Evolutionary conservation across 2,113 vertebrate species (phyloP).

Genomic region (Zapus hudsonius): DNA sequence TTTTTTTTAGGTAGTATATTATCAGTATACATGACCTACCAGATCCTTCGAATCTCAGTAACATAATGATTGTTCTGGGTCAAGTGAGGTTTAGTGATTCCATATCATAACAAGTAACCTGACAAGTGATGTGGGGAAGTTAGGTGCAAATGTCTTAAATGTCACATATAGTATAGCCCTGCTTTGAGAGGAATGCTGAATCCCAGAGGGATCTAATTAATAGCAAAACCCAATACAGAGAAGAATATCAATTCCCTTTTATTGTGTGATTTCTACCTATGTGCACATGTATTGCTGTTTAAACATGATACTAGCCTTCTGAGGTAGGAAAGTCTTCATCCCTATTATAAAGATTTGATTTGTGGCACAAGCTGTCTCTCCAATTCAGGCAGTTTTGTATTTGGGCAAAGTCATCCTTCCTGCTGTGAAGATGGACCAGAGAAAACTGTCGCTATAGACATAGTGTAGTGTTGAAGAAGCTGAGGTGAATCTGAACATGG

Average conservation of each 20-base stretch:
- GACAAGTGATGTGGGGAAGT: background rate
- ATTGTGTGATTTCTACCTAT: background rate
- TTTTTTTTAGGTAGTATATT: constrained; percentile 17
- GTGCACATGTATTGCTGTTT: background rate
- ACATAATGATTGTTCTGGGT: background rate
- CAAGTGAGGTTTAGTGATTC: background rate
- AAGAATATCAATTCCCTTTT: background rate
- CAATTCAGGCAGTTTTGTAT: background rate
- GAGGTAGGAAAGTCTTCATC: background rate
- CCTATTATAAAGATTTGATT: background rate
- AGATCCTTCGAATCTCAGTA: constrained; percentile 11
- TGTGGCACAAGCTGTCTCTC: background rate
- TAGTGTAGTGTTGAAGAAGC: too few species aligned
- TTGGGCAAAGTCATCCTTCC: background rate
- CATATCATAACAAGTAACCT: background rate
- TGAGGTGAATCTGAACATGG: background rate
- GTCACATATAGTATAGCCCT: background rate
- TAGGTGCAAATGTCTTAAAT: too few species aligned
- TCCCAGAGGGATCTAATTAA: background rate
- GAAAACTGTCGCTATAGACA: background rate
- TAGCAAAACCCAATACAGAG: background rate
- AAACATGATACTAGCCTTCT: background rate
- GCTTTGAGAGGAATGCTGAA: background rate
- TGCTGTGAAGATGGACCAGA: background rate
- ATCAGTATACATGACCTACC: background rate